These are phyloP conservation scores for Acleris emargana DNA, from an alignment of 2,888 invertebrate genomes.

Conservation along the genomic window DNA sequence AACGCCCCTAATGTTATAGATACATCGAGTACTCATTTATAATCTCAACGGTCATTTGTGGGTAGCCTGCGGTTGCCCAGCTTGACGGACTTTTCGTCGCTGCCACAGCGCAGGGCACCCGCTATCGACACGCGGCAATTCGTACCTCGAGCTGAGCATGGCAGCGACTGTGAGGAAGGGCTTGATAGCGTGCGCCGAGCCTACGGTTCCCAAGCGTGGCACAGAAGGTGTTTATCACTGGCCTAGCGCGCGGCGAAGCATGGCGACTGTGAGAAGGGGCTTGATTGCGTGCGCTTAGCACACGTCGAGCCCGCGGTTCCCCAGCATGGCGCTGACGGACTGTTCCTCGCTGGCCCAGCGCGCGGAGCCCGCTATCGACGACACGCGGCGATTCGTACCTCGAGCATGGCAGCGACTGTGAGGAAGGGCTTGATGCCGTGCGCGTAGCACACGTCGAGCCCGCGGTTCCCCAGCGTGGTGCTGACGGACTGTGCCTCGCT, in stretches of 20 bases:
- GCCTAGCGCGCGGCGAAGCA: slow-evolving; percentile 74
- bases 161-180: slow-evolving; percentile 74
- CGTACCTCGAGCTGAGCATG: slow-evolving; percentile 73
- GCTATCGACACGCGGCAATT: slow-evolving; percentile 55
- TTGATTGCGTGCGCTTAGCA: slow-evolving; percentile 70
- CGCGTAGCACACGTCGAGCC: too few relatives aligned
- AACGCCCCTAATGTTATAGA: too few relatives aligned
- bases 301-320: slow-evolving; percentile 73
- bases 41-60: slow-evolving; percentile 47
- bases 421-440: too few relatives aligned
- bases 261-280: slow-evolving; percentile 72
- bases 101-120: slow-evolving; percentile 68
- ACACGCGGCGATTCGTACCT: too few relatives aligned
- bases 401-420: too few relatives aligned
- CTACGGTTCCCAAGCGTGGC: slow-evolving; percentile 78
- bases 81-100: slow-evolving; percentile 61
- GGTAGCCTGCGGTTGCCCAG: slow-evolving; percentile 75
- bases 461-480: too few relatives aligned
- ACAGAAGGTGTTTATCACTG: slow-evolving; percentile 64
- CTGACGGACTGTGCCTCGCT: too few relatives aligned
- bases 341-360: slow-evolving; percentile 65
- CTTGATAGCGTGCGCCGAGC: slow-evolving; percentile 65
- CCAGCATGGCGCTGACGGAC: slow-evolving; percentile 73
- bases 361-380: slow-evolving; percentile 69
- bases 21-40: too few relatives aligned